phyloP scores from a whole-genome alignment of 2,113 vertebrate species.

The Caracal caracal region DNA sequence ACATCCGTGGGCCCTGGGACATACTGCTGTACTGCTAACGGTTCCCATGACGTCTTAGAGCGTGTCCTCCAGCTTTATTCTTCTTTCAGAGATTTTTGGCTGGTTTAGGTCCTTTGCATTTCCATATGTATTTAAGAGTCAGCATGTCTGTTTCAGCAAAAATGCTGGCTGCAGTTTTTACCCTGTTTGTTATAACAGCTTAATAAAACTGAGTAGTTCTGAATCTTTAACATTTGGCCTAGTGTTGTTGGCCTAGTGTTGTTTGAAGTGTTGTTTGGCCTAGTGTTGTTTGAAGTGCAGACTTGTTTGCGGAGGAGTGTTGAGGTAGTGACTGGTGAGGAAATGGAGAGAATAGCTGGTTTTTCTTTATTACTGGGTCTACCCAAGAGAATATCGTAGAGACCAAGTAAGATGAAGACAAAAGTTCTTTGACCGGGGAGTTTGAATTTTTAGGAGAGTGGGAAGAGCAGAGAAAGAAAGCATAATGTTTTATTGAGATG shows the following conservation, averaged over 20 bases:
- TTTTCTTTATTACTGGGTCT: background rate
- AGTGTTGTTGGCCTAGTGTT: background rate
- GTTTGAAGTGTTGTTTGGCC: background rate
- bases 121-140: background rate
- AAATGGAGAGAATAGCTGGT: background rate
- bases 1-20: too few relatives aligned
- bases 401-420: background rate
- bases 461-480: background rate
- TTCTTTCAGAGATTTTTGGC: background rate
- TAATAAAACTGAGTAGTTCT: background rate
- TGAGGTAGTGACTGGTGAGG: background rate
- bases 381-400: background rate
- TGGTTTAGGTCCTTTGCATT: background rate
- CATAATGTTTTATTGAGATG: accelerated
- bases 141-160: background rate
- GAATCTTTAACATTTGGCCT: background rate
- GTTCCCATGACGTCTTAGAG: accelerated
- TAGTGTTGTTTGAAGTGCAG: background rate
- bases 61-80: background rate
- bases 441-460: background rate
- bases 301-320: background rate
- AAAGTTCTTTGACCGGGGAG: background rate
- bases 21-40: background rate
- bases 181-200: background rate
- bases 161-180: background rate